Conservation (phyloP, 1,140 invertebrate species). For the Drosophila bocki region DNA sequence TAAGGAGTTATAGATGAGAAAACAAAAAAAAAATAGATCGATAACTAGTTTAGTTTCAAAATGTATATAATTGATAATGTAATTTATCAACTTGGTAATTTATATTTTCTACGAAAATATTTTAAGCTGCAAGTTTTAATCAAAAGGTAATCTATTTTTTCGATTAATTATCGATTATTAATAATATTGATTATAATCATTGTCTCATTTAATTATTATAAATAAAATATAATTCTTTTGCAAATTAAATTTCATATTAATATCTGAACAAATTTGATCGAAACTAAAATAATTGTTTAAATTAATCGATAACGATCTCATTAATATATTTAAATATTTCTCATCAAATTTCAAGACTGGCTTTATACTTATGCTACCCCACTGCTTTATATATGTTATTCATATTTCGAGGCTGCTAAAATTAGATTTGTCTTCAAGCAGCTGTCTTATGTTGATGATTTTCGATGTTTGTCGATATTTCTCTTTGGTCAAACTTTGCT, state of each 20-base stretch:
- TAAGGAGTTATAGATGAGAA: conserved; percentile 13
- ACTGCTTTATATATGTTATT: conserved; percentile 21
- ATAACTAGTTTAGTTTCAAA: not conserved
- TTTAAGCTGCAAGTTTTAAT: no score
- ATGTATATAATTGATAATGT: not conserved
- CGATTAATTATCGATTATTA: no score
- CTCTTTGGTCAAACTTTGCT: not conserved
- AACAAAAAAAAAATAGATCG: not conserved
- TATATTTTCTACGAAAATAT: no score
- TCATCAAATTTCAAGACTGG: not conserved
- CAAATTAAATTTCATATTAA: no score
- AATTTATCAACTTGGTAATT: not conserved
- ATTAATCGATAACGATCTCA: not conserved
- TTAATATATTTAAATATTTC: not conserved
- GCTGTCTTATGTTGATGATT: conserved; percentile 1
- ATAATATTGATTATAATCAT: no score
- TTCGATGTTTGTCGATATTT: conserved; percentile 26
- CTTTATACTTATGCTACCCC: not conserved
- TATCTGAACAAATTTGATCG: no score
- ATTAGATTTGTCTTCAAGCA: conserved; percentile 40
- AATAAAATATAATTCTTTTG: no score
- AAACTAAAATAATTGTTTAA: no score
- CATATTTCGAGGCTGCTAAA: conserved; percentile 30
- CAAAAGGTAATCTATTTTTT: no score
- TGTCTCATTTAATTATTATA: no score